Evolutionary conservation across 2,113 vertebrate genomes (phyloP).

Genomic region (Oceanodroma tethys): DNA sequence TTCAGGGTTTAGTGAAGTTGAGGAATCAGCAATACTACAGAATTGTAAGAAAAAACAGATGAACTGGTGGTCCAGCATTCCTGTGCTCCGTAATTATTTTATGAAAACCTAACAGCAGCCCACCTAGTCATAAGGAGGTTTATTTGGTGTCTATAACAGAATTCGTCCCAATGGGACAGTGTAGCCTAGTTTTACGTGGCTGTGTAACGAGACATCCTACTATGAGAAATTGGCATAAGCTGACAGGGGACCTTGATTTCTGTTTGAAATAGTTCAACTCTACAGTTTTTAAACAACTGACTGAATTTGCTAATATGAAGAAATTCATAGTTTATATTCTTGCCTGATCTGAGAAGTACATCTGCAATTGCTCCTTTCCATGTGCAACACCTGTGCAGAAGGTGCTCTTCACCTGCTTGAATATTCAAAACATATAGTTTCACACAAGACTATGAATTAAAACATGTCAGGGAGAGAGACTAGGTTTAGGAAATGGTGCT

Average conservation of each 20-base stretch:
- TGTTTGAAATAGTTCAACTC: not conserved
- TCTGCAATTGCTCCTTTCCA: not conserved
- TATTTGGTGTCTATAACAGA: not conserved
- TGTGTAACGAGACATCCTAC: not conserved
- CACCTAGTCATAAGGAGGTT: not conserved
- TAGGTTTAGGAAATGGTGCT: not conserved
- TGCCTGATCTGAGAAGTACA: not conserved
- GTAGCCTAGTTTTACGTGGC: not conserved
- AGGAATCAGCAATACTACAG: not conserved
- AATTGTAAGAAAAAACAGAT: not conserved
- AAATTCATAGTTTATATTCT: not conserved
- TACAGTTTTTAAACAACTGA: not conserved
- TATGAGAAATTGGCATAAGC: not conserved
- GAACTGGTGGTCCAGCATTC: not conserved
- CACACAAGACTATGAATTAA: not conserved
- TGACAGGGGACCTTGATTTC: not conserved
- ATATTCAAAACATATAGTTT: not conserved
- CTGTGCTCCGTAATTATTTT: not conserved
- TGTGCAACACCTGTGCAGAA: not conserved
- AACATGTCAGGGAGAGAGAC: not conserved
- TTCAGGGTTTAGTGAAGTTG: not conserved
- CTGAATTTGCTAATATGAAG: not conserved
- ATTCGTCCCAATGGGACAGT: not conserved
- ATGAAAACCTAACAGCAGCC: not conserved
- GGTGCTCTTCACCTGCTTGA: not conserved